Conservation (phyloP, 2,797 vertebrate genomes). For the Propithecus deckenii region DNA sequence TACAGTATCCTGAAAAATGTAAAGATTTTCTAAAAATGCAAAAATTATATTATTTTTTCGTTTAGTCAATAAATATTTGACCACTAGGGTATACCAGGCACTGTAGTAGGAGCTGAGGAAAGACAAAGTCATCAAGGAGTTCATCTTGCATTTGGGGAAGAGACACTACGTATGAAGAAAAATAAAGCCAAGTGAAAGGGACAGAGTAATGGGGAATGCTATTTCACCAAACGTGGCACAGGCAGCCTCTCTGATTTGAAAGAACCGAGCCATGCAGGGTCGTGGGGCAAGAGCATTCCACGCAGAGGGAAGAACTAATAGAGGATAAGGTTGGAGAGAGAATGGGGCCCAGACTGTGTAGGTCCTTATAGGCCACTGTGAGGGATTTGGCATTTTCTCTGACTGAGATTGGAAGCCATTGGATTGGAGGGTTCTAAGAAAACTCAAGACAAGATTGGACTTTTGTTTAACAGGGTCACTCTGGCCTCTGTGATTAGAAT, state of each 20-base stretch:
- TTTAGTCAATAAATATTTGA: background rate
- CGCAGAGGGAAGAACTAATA: background rate
- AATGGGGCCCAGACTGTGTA: background rate
- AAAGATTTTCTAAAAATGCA: constrained; percentile 11
- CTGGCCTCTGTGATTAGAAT: background rate
- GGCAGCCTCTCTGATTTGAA: background rate
- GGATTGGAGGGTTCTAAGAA: background rate
- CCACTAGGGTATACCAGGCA: background rate
- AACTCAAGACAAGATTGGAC: background rate
- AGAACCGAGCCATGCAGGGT: background rate
- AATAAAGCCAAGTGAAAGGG: background rate
- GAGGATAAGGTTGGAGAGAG: background rate
- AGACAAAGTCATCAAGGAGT: background rate
- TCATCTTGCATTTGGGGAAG: background rate
- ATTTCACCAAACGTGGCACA: background rate
- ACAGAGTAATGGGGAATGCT: background rate
- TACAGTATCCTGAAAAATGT: background rate
- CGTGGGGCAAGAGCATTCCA: background rate
- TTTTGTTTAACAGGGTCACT: background rate
- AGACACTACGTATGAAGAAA: background rate
- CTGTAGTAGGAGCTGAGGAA: background rate
- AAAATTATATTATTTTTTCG: constrained; percentile 1
- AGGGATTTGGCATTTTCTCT: background rate
- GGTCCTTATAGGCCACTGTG: background rate
- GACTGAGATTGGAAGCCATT: background rate